Evolutionary conservation across 2,888 invertebrate species (phyloP), one percentile per base, ranked within the genome.

Genomic region (Dexiosoma caninum): DNA sequence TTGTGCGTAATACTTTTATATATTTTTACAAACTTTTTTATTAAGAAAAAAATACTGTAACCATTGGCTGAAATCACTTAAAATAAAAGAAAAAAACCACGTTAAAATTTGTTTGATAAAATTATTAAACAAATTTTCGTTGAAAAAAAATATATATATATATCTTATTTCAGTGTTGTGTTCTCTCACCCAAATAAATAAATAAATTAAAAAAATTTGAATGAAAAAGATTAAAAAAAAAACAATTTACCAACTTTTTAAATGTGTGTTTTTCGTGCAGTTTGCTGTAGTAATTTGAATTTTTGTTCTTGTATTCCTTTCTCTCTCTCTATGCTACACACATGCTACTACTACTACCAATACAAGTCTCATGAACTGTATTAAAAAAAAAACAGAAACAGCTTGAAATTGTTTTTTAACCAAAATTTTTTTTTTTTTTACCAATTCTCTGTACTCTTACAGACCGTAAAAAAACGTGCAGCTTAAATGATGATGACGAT

Each of bases 1-100:
- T 88, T 86, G 87, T 87, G 83, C 83, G 84, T 86, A 84, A 84
- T 80, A 85, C 78, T 64, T 67, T 59, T 8, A 53, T 60, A 42
- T 35, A 27, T 37, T 19, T 37, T 42, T 64, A 49, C 44, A 46
- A 51, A 32, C n/a, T n/a, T n/a, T 53, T 37, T 46, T 64, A 64
- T 74, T 27, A 27, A 55, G 27, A 37, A 78, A 21, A 55, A 64
- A 74, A 42, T 19, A 19, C 35, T 70, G 42, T 64, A 42, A 64
- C 62, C 57, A 80, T 80, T 80, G 75, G 70, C 70, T 76, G 55
- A 10, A 55, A 46, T n/a, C 8, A 10, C 9, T 42, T 32, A 30
- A 42, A 30, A 23, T 10, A 14, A 72, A 55, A 69, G 53, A 55
- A 35, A 46, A 23, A 23, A 46, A 27, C 4, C 3, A 55, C 8